phyloP scores from a whole-genome alignment of 2,888 invertebrate genomes.

The Cosmia pyralina region DNA sequence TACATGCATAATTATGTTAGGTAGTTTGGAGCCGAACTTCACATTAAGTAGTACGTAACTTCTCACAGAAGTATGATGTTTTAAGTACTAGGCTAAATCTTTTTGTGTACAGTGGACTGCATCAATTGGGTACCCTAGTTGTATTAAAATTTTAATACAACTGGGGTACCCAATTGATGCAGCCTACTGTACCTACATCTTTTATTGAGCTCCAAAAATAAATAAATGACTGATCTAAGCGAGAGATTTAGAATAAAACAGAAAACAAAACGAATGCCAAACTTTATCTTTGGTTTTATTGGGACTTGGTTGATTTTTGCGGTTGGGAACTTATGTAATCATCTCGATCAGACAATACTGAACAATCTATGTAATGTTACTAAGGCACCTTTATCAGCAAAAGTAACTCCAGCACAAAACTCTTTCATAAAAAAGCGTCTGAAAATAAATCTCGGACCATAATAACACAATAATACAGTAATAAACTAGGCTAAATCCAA shows the following conservation, averaged over 20 bases:
- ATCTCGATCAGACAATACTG: background rate
- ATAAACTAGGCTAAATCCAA: slow-evolving; percentile 50
- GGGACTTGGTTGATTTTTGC: background rate
- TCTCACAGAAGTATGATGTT: too few species aligned
- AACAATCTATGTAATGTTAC: background rate
- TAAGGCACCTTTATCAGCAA: background rate
- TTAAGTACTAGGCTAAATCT: too few species aligned
- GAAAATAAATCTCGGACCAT: slow-evolving; percentile 13
- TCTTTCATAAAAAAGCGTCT: background rate
- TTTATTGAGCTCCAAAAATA: background rate
- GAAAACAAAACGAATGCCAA: background rate
- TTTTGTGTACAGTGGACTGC: too few species aligned
- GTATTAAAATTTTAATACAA: too few species aligned
- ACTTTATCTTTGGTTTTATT: background rate
- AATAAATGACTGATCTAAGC: background rate
- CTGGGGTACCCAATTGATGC: too few species aligned
- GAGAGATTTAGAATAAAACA: background rate
- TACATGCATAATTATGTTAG: too few species aligned
- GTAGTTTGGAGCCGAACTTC: too few species aligned
- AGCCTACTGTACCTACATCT: background rate
- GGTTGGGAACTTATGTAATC: background rate
- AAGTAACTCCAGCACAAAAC: background rate
- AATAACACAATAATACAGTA: slow-evolving; percentile 46
- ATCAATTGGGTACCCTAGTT: too few species aligned
- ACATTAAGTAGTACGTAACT: too few species aligned